Base-by-base conservation (phyloP, 2,113 vertebrate genomes). In the Gavia stellata region DNA sequence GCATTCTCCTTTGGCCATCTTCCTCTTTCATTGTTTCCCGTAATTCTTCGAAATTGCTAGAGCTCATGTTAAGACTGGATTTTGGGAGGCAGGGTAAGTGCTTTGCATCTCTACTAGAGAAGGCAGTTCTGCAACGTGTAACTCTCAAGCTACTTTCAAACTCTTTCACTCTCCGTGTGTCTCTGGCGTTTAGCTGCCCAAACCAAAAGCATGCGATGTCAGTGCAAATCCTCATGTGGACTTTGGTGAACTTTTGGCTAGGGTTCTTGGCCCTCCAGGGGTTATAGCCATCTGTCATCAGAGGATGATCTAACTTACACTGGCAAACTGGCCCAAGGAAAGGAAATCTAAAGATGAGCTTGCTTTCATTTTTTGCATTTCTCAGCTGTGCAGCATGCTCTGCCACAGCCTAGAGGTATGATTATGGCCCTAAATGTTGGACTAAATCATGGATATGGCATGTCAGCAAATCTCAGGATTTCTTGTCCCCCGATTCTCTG, bases 271-370 rank as follows among this genome's bases (percentile, higher is more conserved):
- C 36, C 96, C 86, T 74, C 29, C 86, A 87, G 86, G 91, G 68
- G 2, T 4, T 61, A 62, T 62, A 87, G 86, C 73, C 66, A 62
- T 94, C 86, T 92, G 88, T 95, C 83, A 89, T 77, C 40, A 50
- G 83, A 65, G 86, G 67, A 28, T 92, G 70, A 88, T 92, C 96
- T 95, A 96, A 93, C 87, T 92, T 36, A 67, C 52, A 65, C 56
- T 95, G 94, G 88, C 94, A 95, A 95, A 87, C 34, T 72, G 83
- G 84, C 92, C 91, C 67, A 13, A 9, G 88, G 92, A 79, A 42
- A 84, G 55, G 68, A 91, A 91, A 81, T 24, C 31, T 13, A 34
- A 78, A 94, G 82, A 92, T 13, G 80, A 94, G 83, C 34, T 85
- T 59, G 59, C 61, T 81, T 52, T 91, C 26, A 0, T 34, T 73